phyloP scores from a whole-genome alignment of 2,888 invertebrate genomes.

The Mesochorus sp. region DNA sequence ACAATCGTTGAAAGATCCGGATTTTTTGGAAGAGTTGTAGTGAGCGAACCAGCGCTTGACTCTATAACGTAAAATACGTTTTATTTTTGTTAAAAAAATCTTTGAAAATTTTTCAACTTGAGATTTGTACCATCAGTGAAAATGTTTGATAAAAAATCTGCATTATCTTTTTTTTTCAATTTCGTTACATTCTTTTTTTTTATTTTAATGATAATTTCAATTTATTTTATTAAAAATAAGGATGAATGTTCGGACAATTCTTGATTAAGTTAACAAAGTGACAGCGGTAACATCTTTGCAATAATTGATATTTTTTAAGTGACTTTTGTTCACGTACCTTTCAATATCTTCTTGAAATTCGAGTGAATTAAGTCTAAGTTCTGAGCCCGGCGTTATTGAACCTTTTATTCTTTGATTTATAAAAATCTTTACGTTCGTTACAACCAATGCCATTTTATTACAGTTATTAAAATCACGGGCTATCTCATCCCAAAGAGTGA shows the following conservation, averaged over 20 bases:
- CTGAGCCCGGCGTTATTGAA: neutral
- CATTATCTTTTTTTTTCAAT: too few species aligned
- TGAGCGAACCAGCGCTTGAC: neutral
- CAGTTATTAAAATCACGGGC: conserved; percentile 1
- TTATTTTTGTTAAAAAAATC: too few species aligned
- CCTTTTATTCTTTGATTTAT: neutral
- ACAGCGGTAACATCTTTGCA: too few species aligned
- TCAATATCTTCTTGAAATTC: neutral
- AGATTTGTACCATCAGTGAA: too few species aligned
- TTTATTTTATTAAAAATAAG: too few species aligned
- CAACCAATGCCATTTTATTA: neutral
- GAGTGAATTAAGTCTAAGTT: neutral
- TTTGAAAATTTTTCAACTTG: too few species aligned
- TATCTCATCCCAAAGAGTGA: conserved; percentile 2
- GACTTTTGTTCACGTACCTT: neutral
- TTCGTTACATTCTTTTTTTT: neutral
- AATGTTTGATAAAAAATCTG: too few species aligned
- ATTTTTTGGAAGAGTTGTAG: neutral
- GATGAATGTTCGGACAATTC: too few species aligned
- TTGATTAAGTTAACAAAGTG: too few species aligned
- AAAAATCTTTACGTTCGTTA: conserved; percentile 1
- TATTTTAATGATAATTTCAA: neutral
- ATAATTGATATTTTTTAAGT: too few species aligned
- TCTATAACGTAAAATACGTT: neutral
- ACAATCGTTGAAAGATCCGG: too few species aligned